Base-by-base conservation (phyloP, 92 coral and sea anemone genomes). In the Epizoanthus stellaris region DNA sequence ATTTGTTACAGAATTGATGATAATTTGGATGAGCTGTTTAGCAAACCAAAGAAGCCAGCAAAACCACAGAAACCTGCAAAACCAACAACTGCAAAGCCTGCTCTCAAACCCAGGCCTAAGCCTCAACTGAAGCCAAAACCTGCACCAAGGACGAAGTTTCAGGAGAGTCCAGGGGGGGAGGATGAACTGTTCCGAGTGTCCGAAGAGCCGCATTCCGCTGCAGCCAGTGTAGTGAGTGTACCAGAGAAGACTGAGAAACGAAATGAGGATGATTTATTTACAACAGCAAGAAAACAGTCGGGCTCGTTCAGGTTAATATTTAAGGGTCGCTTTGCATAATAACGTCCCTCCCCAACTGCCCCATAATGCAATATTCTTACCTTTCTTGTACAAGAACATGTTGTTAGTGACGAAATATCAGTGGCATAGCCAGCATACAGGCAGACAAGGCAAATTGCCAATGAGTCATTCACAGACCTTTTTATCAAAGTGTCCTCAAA, bases 101-200 rank as follows among this genome's bases (percentile, higher is more conserved):
- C 89, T 13, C 74, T 88, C 61, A 89, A 90, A 60, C 92, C 91
- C 34, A 40, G 88, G 76, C 67, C 97, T 0, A 96, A 93, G 80
- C 99, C 98, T 4, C 93, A 96, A 47, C 95, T 96, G 5, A 96
- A 95, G 73, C 99, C 99, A 12, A 95, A 95, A 63, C 99, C 99
- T 4, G 93, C 97, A 30, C 97, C 97, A 6, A 93, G 90, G 76
- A 95, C 98, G 30, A 89, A 92, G 53, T 96, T 96, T 85, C 95
- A 87, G 56, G 98, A 96, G 69, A 86, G 97, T n/a, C 73, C 89
- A 42, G 88, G 75, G 5, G 94, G 87, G 11, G 95, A 89, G 39
- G 94, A 94, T 42, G 89, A 91, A 42, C 84, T 89, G 12, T 90
- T 94, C 54, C 81, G 73, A 49, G 6, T 79, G 4, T 19, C 72